Evolutionary conservation across 2,888 invertebrate species (phyloP).

Genomic region (Stratiomys singularior): DNA sequence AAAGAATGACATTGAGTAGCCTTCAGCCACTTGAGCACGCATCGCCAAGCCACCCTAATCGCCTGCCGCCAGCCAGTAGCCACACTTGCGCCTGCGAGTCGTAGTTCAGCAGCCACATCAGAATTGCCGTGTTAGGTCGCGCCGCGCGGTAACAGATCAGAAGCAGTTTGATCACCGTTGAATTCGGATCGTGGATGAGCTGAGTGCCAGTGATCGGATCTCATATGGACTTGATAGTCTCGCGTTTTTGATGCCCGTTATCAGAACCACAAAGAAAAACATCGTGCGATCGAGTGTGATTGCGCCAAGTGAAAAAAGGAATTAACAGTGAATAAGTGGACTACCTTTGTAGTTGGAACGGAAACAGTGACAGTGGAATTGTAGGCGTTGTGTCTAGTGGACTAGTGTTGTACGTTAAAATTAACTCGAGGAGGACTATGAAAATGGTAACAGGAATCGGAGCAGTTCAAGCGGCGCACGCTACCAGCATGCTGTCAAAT

Average conservation of each 20-base stretch:
- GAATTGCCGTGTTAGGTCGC: background rate
- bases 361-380: background rate
- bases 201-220: background rate
- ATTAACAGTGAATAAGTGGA: background rate
- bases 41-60: background rate
- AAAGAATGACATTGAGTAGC: constrained; percentile 4
- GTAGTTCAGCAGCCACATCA: background rate
- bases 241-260: background rate
- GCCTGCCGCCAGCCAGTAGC: background rate
- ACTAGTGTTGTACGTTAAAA: no score
- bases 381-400: background rate
- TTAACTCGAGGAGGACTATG: background rate
- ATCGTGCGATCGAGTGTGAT: no score
- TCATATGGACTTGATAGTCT: background rate
- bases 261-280: background rate
- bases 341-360: background rate
- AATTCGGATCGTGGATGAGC: background rate
- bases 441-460: constrained; percentile 65
- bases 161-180: background rate
- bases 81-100: no score
- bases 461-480: constrained; percentile 59
- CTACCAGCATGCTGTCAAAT: constrained; percentile 59
- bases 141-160: background rate
- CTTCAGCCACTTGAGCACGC: background rate
- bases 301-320: no score